These are phyloP conservation scores for Muntiacus reevesi DNA, from an alignment of 2,113 vertebrate genomes.

Conservation along the genomic window DNA sequence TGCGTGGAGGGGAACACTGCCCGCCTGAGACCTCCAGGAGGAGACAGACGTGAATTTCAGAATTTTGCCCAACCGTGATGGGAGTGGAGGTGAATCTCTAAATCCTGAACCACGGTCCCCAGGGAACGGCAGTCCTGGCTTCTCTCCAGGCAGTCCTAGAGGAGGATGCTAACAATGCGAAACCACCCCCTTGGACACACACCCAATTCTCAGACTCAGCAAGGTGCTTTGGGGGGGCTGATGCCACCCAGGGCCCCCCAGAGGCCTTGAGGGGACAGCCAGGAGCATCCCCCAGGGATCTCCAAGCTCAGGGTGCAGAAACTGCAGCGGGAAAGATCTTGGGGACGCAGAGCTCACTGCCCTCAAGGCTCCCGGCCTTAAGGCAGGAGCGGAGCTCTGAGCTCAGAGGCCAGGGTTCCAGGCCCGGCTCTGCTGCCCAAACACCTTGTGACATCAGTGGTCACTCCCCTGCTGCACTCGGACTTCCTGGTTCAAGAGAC, in stretches of 20 bases:
- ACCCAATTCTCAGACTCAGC: too few relatives aligned
- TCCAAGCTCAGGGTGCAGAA: background rate
- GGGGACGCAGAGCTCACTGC: fast-evolving
- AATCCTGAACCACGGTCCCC: background rate
- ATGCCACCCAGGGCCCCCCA: background rate
- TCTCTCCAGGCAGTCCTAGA: background rate
- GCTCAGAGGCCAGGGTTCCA: background rate
- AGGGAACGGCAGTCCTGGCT: background rate
- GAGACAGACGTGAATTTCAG: background rate
- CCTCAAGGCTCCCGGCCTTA: fast-evolving
- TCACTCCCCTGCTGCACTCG: fast-evolving
- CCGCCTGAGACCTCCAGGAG: background rate
- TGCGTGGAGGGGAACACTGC: background rate
- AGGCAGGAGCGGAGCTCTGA: background rate
- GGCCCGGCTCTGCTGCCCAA: background rate
- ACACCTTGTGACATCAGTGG: background rate
- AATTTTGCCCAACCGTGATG: background rate
- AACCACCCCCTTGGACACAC: background rate
- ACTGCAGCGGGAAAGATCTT: fast-evolving
- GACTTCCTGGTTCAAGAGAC: background rate
- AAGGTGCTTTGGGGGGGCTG: background rate
- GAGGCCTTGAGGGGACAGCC: too few relatives aligned
- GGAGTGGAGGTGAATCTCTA: too few relatives aligned
- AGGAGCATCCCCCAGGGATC: background rate
- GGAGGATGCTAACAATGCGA: fast-evolving